Conservation (phyloP, 2,888 invertebrate genomes). For the Pimpla rufipes region DNA sequence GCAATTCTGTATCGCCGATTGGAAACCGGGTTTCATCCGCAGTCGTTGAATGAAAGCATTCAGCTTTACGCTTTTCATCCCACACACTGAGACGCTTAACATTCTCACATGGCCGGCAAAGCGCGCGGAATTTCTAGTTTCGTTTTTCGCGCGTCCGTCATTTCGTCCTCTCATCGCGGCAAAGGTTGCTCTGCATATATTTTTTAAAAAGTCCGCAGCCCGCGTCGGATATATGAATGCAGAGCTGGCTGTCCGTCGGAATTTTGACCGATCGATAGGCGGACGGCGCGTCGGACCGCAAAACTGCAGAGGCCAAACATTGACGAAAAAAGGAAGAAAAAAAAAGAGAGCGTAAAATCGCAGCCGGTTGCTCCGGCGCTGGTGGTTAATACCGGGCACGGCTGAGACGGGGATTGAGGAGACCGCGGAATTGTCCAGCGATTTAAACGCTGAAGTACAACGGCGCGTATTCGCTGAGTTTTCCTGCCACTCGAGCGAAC, state of each 20-base stretch:
- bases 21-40: not conserved
- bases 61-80: not conserved
- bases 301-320: conserved; percentile 74
- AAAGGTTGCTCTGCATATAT: conserved; percentile 43
- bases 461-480: conserved; percentile 31
- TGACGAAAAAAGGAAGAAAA: conserved; percentile 67
- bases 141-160: not conserved
- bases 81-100: not conserved
- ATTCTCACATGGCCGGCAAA: too few relatives aligned
- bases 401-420: not conserved
- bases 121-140: not conserved
- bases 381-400: conserved; percentile 2
- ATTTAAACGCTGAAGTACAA: conserved; percentile 47
- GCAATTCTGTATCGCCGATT: not conserved
- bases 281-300: conserved; percentile 74
- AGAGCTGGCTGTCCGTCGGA: conserved; percentile 49
- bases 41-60: not conserved
- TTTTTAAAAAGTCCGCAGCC: conserved; percentile 38
- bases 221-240: conserved; percentile 30
- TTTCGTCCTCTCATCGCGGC: conserved; percentile 20
- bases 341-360: too few relatives aligned
- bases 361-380: conserved; percentile 10
- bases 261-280: conserved; percentile 72
- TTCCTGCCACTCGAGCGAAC: conserved; percentile 21
- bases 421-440: conserved; percentile 53